phyloP scores from a whole-genome alignment of 2,888 invertebrate genomes.

The Dioctria rufipes region DNA sequence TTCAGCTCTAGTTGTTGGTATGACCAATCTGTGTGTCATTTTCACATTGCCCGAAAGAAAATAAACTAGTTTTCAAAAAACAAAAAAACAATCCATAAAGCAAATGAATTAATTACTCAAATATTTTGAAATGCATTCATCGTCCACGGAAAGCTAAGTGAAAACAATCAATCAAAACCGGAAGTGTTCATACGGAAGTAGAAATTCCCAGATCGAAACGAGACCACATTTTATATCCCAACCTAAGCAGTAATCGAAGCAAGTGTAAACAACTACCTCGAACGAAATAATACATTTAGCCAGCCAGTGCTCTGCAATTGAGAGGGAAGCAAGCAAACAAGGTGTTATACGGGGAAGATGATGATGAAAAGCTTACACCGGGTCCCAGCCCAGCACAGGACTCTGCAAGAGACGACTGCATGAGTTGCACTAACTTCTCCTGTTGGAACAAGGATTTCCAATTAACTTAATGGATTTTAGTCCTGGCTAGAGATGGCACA shows the following conservation, averaged over 20 bases:
- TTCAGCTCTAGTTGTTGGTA: too few species aligned
- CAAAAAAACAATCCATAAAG: too few species aligned
- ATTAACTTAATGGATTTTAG: conserved; percentile 39
- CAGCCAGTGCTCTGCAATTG: neutral
- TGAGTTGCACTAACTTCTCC: conserved; percentile 13
- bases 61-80: too few species aligned
- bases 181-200: too few species aligned
- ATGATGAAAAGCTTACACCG: conserved; percentile 7
- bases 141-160: too few species aligned
- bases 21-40: too few species aligned
- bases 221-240: neutral
- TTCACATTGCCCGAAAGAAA: too few species aligned
- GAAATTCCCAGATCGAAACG: too few species aligned
- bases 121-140: too few species aligned
- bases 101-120: too few species aligned
- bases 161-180: too few species aligned
- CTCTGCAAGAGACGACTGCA: conserved; percentile 20
- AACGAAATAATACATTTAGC: conserved; percentile 43
- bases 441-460: conserved; percentile 38
- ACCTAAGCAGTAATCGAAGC: too few species aligned
- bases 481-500: conserved; percentile 2
- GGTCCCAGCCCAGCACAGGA: neutral
- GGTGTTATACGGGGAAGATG: neutral
- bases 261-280: conserved; percentile 22
- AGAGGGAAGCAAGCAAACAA: conserved; percentile 10